A percentile compares a stretch with the other conserved stretches of the same genome.
Conservation (phyloP, 2,888 invertebrate genomes). For the Lapara coniferarum region DNA sequence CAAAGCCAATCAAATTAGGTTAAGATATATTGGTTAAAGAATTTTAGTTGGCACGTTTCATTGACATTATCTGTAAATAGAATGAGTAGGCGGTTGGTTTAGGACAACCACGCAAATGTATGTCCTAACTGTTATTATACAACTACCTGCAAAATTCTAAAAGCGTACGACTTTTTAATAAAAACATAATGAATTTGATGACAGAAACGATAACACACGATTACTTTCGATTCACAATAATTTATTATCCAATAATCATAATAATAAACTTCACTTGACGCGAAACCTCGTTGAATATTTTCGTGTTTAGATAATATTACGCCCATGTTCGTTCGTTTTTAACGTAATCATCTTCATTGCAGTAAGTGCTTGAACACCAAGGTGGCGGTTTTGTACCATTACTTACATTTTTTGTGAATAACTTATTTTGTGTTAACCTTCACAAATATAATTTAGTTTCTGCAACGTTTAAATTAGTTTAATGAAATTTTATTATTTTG, state of each 20-base stretch:
- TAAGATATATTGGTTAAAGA: conserved; percentile 63
- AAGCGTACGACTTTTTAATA: background rate
- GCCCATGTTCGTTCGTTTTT: background rate
- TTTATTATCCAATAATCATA: background rate
- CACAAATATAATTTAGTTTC: conserved; percentile 4
- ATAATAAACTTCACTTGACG: background rate
- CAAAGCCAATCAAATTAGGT: conserved; percentile 40
- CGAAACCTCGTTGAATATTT: background rate
- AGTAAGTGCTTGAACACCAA: conserved; percentile 3
- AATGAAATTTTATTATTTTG: background rate
- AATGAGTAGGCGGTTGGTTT: conserved; percentile 54
- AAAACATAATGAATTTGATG: background rate
- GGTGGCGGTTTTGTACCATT: conserved; percentile 11
- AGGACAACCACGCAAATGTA: conserved; percentile 42
- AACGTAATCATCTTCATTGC: conserved; percentile 3
- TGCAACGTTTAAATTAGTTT: background rate
- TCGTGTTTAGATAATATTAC: background rate
- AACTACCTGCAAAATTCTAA: conserved; percentile 24
- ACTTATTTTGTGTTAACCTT: conserved; percentile 2
- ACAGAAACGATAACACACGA: background rate
- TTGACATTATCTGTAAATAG: conserved; percentile 71
- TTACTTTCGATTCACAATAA: conserved; percentile 3
- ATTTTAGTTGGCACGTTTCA: conserved; percentile 71
- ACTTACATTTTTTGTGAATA: conserved; percentile 13
- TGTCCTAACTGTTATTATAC: conserved; percentile 23